Evolutionary conservation across 2,113 vertebrate genomes (phyloP), one percentile per base, ranked within the genome.

Genomic region (Mesembrinibis cayennensis): DNA sequence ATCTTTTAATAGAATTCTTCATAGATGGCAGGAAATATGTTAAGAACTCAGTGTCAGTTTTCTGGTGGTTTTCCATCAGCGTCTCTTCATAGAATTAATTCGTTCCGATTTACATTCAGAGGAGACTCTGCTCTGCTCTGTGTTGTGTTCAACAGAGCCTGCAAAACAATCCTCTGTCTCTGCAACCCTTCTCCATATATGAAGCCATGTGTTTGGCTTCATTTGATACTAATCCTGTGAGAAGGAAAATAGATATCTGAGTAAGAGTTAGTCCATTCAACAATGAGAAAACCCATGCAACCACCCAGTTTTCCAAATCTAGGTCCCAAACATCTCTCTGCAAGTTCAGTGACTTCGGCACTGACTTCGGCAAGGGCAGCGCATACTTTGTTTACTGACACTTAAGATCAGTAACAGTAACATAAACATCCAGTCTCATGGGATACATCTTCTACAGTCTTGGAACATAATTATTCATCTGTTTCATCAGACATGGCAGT

Each of bases 261-360:
- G 23, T 40, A 72, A 66, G 50, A 87, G 30, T 34, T 47, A 62
- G 29, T 50, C 59, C 25, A 38, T 53, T 82, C 45, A 61, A 15
- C 52, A 79, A 11, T 11, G 26, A 63, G 50, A 71, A 89, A 50
- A 70, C 7, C 21, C 45, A 22, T 32, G 17, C 17, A 78, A 38
- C 23, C 26, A 29, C 65, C 0, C 23, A 34, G 7, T 76, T 82
- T 87, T 82, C 95, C 80, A 56, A 67, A 89, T 61, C 34, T 23
- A 22, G 22, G 9, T 74, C 40, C 25, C 6, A 10, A 26, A 69
- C 12, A 12, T 49, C 30, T 73, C 38, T 58, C n/a, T 45, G 53
- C 52, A 45, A 47, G n/a, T 52, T 29, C 9, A 0, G 6, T 0
- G 2, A 49, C 29, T 53, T 92, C 0, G 0, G 69, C 38, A 14